These are phyloP conservation scores for Bucorvus abyssinicus DNA, from an alignment of 2,797 vertebrate genomes.

Conservation along the genomic window DNA sequence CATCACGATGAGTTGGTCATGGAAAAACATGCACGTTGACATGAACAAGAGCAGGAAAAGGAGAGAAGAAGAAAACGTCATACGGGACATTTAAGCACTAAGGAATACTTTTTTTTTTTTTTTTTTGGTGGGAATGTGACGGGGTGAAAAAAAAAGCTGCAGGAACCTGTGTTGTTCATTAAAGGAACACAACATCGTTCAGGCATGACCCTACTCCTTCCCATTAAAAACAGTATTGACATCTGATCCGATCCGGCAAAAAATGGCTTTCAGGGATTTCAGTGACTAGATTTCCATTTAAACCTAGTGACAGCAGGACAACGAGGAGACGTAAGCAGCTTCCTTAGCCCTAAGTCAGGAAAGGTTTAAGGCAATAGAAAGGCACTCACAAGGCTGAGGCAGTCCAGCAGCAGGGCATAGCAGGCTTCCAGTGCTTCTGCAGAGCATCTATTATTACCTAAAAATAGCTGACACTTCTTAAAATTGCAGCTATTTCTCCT, in stretches of 20 bases:
- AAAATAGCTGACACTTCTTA: background rate
- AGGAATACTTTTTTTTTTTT: background rate
- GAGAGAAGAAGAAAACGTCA: background rate
- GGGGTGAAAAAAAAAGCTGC: background rate
- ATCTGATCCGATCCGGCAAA: background rate
- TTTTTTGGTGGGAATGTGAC: background rate
- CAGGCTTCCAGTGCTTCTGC: background rate
- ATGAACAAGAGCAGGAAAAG: background rate
- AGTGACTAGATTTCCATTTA: background rate
- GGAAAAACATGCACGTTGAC: background rate
- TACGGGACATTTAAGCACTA: background rate
- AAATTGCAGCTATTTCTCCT: background rate
- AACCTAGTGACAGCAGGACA: slow-evolving; percentile 11
- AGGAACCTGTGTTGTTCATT: background rate
- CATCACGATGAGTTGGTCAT: background rate
- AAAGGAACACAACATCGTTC: background rate
- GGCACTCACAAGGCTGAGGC: background rate
- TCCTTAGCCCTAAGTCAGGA: background rate
- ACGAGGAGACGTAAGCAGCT: background rate
- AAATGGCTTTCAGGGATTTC: background rate
- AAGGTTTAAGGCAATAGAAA: slow-evolving; percentile 10
- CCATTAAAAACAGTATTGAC: background rate
- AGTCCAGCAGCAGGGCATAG: background rate
- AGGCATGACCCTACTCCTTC: background rate
- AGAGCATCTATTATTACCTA: background rate